These are phyloP conservation scores for Distichodus sexfasciatus DNA, from an alignment of 2,797 vertebrate species.

Conservation along the genomic window DNA sequence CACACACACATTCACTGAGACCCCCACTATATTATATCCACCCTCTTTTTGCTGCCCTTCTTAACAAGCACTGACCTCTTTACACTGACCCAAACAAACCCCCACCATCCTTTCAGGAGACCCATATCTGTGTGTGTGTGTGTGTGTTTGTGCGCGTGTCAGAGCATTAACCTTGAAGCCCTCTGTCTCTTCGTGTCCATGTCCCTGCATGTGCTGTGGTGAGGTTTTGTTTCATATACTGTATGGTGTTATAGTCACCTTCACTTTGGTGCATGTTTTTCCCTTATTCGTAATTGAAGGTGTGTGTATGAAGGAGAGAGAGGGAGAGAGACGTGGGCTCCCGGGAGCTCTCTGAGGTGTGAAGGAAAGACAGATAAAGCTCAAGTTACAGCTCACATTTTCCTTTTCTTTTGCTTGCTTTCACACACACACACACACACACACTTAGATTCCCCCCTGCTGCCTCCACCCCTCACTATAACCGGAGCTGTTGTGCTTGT, in stretches of 20 bases:
- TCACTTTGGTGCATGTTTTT: conserved; percentile 21
- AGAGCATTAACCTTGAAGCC: conserved; percentile 14
- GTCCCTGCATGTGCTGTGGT: neutral
- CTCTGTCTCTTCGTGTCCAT: too few species aligned
- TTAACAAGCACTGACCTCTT: conserved; percentile 54
- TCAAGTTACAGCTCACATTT: conserved; percentile 28
- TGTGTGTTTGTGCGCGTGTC: conserved; percentile 52
- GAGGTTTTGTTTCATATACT: neutral
- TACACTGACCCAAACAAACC: neutral
- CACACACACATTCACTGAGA: conserved; percentile 1
- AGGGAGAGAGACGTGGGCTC: conserved; percentile 5
- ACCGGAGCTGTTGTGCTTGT: conserved; percentile 2
- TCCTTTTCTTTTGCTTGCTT: conserved; percentile 59
- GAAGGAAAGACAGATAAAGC: conserved; percentile 36
- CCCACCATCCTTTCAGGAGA: conserved; percentile 35
- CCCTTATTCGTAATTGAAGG: conserved; percentile 7
- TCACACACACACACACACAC: too few species aligned
- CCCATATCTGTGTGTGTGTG: conserved; percentile 41
- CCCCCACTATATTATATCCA: conserved; percentile 2
- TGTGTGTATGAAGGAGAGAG: conserved; percentile 1
- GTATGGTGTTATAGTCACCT: conserved; percentile 14
- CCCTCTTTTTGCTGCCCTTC: conserved; percentile 46
- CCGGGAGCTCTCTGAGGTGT: conserved; percentile 33
- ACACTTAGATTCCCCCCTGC: conserved; percentile 60
- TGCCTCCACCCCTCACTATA: conserved; percentile 18